Evolutionary conservation across 2,888 invertebrate species (phyloP).

Genomic region (Ornithoptera alexandrae): DNA sequence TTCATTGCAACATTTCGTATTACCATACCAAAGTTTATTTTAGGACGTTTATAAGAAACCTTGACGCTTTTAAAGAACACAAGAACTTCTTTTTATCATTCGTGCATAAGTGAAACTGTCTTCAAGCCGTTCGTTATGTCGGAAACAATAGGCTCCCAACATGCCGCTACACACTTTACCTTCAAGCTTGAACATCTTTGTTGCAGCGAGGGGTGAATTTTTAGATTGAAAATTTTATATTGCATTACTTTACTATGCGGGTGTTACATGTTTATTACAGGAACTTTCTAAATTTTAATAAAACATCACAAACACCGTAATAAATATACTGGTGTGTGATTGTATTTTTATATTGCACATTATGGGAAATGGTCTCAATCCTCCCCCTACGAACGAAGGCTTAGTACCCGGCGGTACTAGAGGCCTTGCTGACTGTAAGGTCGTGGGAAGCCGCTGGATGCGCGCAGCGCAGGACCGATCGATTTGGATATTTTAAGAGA

Average conservation of each 20-base stretch:
- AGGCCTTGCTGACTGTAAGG: too few relatives aligned
- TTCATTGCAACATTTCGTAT: background rate
- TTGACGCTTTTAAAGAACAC: background rate
- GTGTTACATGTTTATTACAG: background rate
- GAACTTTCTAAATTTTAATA: too few relatives aligned
- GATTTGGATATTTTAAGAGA: too few relatives aligned
- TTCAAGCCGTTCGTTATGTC: constrained; percentile 2
- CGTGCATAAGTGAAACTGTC: background rate
- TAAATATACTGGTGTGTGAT: too few relatives aligned
- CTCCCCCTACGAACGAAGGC: too few relatives aligned
- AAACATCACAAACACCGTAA: too few relatives aligned
- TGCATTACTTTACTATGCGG: background rate
- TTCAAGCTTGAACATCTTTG: constrained; percentile 3
- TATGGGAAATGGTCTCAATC: too few relatives aligned
- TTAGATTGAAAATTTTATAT: constrained; percentile 2
- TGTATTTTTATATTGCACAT: too few relatives aligned
- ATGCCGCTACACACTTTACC: constrained; percentile 12
- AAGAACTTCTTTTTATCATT: background rate
- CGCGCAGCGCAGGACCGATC: too few relatives aligned
- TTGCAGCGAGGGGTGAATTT: constrained; percentile 1
- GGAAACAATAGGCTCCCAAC: constrained; percentile 10
- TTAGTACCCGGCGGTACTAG: too few relatives aligned
- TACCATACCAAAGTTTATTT: background rate
- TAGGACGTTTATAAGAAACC: constrained; percentile 3
- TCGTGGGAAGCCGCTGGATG: too few relatives aligned